A percentile compares a stretch with the other conserved stretches of the same genome.
Conservation (phyloP, 1,140 invertebrate genomes). For the Dolichoris vasculosae region DNA sequence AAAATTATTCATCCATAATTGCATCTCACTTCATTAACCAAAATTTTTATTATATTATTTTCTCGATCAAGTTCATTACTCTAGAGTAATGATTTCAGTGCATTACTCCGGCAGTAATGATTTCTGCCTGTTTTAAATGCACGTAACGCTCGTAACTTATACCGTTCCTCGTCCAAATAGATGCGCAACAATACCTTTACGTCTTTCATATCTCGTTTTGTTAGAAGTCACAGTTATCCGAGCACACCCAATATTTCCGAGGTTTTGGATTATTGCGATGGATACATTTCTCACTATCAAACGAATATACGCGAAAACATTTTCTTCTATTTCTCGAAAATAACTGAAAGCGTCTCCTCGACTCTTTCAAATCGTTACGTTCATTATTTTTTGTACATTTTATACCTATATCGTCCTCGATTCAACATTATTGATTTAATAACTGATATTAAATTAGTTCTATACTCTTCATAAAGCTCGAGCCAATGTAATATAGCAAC, state of each 20-base stretch:
- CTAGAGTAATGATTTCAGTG: too few relatives aligned
- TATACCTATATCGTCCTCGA: too few relatives aligned
- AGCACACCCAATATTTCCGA: background rate
- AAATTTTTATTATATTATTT: background rate
- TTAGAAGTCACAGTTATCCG: background rate
- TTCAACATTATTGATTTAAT: too few relatives aligned
- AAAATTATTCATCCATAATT: too few relatives aligned
- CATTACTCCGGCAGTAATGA: background rate
- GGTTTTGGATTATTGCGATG: background rate
- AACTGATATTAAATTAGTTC: too few relatives aligned
- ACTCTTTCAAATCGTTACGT: background rate
- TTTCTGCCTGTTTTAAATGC: background rate
- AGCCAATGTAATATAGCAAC: too few relatives aligned
- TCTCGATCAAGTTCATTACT: background rate
- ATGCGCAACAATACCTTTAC: slow-evolving; percentile 1
- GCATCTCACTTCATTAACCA: background rate
- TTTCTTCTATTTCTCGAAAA: background rate
- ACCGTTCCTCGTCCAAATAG: background rate
- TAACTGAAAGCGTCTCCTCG: background rate
- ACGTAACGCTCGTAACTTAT: background rate
- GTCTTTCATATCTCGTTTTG: slow-evolving; percentile 16
- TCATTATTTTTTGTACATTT: background rate
- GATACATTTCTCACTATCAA: background rate
- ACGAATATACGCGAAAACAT: background rate
- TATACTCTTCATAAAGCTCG: too few relatives aligned